These are phyloP conservation scores for Hydrozoanthus tunicans DNA, from an alignment of 64 coral and sea anemone species.

Conservation along the genomic window DNA sequence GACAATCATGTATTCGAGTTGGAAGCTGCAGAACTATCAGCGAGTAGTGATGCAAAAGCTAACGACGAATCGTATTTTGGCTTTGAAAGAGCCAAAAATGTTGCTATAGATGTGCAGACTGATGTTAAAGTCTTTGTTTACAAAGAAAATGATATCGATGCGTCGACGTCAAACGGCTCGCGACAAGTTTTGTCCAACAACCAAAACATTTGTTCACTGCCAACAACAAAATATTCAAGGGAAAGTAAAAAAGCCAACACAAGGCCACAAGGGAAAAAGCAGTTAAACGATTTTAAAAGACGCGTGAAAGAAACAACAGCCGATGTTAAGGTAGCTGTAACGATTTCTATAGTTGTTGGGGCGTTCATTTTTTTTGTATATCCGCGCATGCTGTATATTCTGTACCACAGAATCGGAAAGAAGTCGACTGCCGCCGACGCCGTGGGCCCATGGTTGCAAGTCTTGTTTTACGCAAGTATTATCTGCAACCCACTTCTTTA, in stretches of 20 bases:
- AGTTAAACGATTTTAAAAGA: background rate
- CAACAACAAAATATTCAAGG: too few species aligned
- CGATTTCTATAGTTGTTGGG: constrained; percentile 41
- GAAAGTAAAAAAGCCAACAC: background rate
- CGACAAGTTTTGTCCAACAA: too few species aligned
- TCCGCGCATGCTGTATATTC: constrained; percentile 59
- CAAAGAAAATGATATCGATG: too few species aligned
- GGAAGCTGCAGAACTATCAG: background rate
- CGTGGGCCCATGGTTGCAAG: constrained; percentile 39
- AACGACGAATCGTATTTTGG: too few species aligned
- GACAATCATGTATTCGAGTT: background rate
- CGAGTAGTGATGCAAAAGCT: too few species aligned
- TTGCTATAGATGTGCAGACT: too few species aligned
- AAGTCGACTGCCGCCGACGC: background rate
- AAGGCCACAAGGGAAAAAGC: too few species aligned
- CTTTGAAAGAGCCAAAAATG: too few species aligned
- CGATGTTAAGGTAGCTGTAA: constrained; percentile 55
- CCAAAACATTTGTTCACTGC: too few species aligned
- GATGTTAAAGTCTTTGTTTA: too few species aligned
- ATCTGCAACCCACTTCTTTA: constrained; percentile 64
- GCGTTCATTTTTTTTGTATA: constrained; percentile 61
- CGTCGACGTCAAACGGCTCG: too few species aligned
- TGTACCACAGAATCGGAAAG: constrained; percentile 25
- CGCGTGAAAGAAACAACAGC: background rate
- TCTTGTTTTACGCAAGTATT: constrained; percentile 58